A percentile compares a stretch with the other conserved stretches of the same genome.
These are phyloP conservation scores for Drosophila histrio DNA, from an alignment of 2,888 invertebrate species.

Conservation along the genomic window DNA sequence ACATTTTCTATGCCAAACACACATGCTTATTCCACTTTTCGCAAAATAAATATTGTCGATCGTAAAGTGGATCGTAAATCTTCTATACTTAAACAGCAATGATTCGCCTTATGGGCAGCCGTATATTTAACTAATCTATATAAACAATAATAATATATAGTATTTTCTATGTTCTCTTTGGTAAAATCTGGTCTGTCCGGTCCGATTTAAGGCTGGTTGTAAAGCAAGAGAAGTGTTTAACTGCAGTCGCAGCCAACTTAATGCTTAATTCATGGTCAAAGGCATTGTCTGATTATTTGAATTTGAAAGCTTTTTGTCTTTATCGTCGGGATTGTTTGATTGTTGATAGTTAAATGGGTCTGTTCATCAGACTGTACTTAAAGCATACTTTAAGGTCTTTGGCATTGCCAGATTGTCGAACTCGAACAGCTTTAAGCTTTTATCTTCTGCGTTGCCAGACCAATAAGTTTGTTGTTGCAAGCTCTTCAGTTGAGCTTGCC, in stretches of 20 bases:
- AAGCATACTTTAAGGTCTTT: background rate
- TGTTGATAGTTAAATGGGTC: background rate
- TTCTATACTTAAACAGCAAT: slow-evolving; percentile 7
- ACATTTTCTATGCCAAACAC: background rate
- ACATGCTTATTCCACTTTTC: background rate
- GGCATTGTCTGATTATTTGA: background rate
- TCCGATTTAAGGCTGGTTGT: slow-evolving; percentile 15
- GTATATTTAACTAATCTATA: slow-evolving; percentile 39
- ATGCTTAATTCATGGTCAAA: background rate
- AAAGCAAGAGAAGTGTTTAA: slow-evolving; percentile 12
- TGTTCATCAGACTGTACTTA: no score
- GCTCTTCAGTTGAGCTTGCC: no score
- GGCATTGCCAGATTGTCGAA: background rate
- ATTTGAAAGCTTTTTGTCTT: slow-evolving; percentile 15
- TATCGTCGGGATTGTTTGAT: background rate
- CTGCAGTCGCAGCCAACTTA: background rate
- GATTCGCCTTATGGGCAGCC: slow-evolving; percentile 16
- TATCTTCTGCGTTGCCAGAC: background rate
- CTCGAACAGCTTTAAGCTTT: no score
- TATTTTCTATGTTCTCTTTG: slow-evolving; percentile 1
- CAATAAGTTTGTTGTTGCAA: no score
- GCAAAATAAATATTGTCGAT: slow-evolving; percentile 28
- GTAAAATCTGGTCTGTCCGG: slow-evolving; percentile 10
- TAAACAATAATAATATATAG: slow-evolving; percentile 11
- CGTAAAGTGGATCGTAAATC: slow-evolving; percentile 40